phyloP scores from a whole-genome alignment of 2,113 vertebrate genomes.

The Noturus placidus region DNA sequence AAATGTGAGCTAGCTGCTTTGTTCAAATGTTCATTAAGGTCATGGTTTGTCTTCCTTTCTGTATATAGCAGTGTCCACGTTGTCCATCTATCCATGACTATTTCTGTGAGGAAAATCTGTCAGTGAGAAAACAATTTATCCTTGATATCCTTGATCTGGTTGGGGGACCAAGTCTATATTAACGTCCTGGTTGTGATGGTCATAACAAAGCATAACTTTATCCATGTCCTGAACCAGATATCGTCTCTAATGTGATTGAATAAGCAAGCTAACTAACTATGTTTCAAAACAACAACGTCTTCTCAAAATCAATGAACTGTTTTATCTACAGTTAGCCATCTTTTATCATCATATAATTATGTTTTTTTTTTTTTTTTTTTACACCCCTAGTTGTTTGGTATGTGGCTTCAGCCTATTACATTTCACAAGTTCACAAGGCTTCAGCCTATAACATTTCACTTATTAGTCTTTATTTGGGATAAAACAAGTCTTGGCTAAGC shows the following conservation, averaged over 20 bases:
- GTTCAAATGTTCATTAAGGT: not conserved
- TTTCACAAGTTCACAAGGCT: not conserved
- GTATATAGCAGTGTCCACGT: not conserved
- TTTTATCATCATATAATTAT: not conserved
- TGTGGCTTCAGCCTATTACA: not conserved
- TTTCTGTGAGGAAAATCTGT: not conserved
- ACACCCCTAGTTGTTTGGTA: not conserved
- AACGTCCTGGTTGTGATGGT: not conserved
- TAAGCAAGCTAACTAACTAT: not conserved
- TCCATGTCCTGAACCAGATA: not conserved
- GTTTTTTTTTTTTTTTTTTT: not conserved
- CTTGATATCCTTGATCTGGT: not conserved
- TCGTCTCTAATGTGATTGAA: not conserved
- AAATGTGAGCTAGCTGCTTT: not conserved
- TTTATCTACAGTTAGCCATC: not conserved
- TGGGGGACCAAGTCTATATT: not conserved
- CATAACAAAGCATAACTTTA: no score
- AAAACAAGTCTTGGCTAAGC: not conserved
- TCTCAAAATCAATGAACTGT: not conserved
- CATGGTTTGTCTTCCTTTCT: not conserved
- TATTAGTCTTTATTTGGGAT: not conserved
- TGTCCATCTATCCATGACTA: not conserved
- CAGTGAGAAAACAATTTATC: not conserved
- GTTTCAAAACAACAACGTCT: not conserved
- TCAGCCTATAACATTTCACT: not conserved